These are phyloP conservation scores for Acanthochromis polyacanthus DNA, from an alignment of 2,113 vertebrate species.

Conservation along the genomic window DNA sequence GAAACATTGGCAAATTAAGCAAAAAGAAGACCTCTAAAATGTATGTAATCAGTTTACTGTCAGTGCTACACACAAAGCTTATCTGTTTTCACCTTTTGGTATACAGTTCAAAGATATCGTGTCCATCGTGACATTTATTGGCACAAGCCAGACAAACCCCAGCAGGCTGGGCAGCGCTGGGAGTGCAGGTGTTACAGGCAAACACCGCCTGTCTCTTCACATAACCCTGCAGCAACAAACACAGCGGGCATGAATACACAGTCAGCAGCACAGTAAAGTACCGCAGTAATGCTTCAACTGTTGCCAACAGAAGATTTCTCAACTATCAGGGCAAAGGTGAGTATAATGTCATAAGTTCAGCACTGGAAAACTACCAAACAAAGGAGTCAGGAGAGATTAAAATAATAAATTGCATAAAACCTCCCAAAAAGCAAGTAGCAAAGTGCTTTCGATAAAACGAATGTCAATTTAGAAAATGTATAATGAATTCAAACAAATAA, in stretches of 20 bases:
- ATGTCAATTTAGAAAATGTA: too few species aligned
- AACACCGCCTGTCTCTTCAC: conserved; percentile 95
- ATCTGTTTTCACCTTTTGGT: conserved; percentile 90
- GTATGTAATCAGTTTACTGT: background rate
- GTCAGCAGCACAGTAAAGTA: background rate
- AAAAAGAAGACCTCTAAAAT: background rate
- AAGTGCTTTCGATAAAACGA: too few species aligned
- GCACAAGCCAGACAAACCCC: conserved; percentile 95
- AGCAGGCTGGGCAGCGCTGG: conserved; percentile 88
- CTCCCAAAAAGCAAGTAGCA: too few species aligned
- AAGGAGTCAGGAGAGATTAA: too few species aligned
- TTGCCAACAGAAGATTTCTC: too few species aligned
- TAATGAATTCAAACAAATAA: too few species aligned
- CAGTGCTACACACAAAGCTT: background rate
- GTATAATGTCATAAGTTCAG: too few species aligned
- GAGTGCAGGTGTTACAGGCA: conserved; percentile 92
- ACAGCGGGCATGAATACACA: background rate
- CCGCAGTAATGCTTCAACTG: too few species aligned
- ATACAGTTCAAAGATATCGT: conserved; percentile 93
- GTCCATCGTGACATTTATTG: conserved; percentile 94
- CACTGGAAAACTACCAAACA: too few species aligned
- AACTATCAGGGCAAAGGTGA: too few species aligned
- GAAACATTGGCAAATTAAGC: too few species aligned
- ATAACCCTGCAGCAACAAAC: conserved; percentile 85
- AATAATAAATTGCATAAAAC: too few species aligned